Conservation (phyloP, 2,797 vertebrate genomes). For the Rhinatrema bivittatum region DNA sequence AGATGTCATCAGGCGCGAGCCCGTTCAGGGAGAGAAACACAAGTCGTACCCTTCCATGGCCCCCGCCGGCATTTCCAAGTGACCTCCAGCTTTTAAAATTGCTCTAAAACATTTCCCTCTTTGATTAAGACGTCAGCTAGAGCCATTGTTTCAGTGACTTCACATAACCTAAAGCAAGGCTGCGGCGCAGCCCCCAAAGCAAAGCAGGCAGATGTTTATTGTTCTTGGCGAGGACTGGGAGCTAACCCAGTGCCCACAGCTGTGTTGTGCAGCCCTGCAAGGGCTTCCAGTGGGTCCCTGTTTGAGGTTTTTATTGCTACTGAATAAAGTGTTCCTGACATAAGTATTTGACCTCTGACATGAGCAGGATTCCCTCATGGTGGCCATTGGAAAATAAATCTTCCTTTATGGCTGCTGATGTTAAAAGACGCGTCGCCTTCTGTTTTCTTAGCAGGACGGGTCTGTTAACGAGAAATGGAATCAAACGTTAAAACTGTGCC, state of each 20-base stretch:
- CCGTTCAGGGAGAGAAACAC: no score
- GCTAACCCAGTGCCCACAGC: constrained; percentile 8
- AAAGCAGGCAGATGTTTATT: constrained; percentile 24
- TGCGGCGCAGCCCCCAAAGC: constrained; percentile 31
- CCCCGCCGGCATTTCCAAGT: no score
- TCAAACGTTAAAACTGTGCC: no score
- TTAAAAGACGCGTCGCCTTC: constrained; percentile 5
- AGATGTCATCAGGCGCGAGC: no score
- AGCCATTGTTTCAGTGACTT: constrained; percentile 19
- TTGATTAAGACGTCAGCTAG: constrained; percentile 13
- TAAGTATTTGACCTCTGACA: constrained; percentile 35
- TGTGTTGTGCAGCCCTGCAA: constrained; percentile 16
- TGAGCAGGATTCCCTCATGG: constrained; percentile 27
- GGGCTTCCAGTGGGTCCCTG: constrained; percentile 19
- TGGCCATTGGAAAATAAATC: constrained; percentile 28
- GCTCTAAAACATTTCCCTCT: no score
- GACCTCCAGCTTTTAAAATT: no score
- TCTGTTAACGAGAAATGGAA: background rate
- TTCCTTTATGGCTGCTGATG: constrained; percentile 5
- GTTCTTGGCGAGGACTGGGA: constrained; percentile 24
- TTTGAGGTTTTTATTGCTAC: constrained; percentile 38
- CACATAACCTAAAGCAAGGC: constrained; percentile 25
- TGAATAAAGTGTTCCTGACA: constrained; percentile 39
- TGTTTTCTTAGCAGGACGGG: constrained; percentile 2
- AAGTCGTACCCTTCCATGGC: no score